Percentiles rank a stretch among this genome's conserved stretches.
These are phyloP conservation scores for Acanthosepion lycidas DNA, from an alignment of 2,888 invertebrate species.

Conservation along the genomic window DNA sequence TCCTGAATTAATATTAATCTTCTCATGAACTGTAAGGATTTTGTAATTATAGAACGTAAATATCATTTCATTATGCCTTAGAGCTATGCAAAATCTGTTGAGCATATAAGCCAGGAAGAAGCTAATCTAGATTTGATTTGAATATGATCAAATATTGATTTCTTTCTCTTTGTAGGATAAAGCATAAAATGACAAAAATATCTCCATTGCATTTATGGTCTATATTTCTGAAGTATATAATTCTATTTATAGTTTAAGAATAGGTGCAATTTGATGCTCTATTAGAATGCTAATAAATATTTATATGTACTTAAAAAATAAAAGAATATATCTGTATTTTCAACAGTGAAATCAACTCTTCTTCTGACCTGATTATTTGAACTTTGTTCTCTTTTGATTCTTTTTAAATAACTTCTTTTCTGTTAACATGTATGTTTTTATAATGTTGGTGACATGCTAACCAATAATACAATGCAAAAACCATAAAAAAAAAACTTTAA, in stretches of 20 bases:
- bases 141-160: constrained; percentile 8
- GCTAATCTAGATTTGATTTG: background rate
- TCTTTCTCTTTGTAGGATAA: background rate
- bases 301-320: background rate
- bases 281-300: background rate
- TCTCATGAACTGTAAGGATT: too few relatives aligned
- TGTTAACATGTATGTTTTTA: too few relatives aligned
- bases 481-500: too few relatives aligned
- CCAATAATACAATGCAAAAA: too few relatives aligned
- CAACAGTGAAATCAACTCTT: background rate
- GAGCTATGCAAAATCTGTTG: background rate
- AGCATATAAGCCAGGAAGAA: background rate
- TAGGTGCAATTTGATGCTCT: background rate
- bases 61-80: background rate
- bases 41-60: too few relatives aligned
- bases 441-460: too few relatives aligned
- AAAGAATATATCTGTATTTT: background rate
- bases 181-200: background rate
- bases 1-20: too few relatives aligned
- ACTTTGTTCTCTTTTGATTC: too few relatives aligned
- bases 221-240: background rate
- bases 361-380: background rate
- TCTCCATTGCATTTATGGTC: background rate
- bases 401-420: too few relatives aligned
- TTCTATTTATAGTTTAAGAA: background rate